A percentile compares a stretch with the other conserved stretches of the same genome.
Evolutionary conservation across 2,113 vertebrate genomes (phyloP).

Genomic region (Microcebus griseorufus): DNA sequence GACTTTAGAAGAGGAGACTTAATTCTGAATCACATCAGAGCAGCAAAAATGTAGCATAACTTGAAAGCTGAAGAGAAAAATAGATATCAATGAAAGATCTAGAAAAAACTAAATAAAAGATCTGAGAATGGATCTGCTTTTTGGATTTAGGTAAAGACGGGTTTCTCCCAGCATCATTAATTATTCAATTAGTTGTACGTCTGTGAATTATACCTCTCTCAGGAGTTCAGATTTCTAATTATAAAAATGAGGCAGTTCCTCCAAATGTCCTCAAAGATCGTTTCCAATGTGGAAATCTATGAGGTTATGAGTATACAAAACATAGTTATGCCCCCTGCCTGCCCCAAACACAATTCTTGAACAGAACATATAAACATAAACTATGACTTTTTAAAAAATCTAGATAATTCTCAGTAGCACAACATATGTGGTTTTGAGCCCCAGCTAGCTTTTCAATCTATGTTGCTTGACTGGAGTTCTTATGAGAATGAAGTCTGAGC

Average conservation of each 20-base stretch:
- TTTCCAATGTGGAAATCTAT: background rate
- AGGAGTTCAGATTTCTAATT: background rate
- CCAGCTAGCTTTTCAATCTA: background rate
- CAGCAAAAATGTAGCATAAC: background rate
- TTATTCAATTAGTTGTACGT: background rate
- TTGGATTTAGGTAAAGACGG: background rate
- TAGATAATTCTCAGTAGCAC: background rate
- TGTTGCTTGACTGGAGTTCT: background rate
- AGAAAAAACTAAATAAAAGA: background rate
- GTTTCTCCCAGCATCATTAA: background rate
- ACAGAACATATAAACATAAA: background rate
- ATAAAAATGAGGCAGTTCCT: conserved; percentile 14
- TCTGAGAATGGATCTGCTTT: background rate
- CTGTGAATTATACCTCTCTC: background rate
- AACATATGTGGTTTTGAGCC: background rate
- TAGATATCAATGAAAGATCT: fast-evolving
- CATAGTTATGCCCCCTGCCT: background rate
- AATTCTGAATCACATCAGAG: background rate
- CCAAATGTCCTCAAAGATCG: background rate
- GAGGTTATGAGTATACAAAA: background rate
- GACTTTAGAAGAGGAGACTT: background rate
- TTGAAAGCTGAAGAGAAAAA: background rate
- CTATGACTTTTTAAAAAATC: background rate
- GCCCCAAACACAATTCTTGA: background rate
- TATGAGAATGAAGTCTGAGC: background rate